phyloP scores from a whole-genome alignment of 2,888 invertebrate species.

The Orthosia incerta region DNA sequence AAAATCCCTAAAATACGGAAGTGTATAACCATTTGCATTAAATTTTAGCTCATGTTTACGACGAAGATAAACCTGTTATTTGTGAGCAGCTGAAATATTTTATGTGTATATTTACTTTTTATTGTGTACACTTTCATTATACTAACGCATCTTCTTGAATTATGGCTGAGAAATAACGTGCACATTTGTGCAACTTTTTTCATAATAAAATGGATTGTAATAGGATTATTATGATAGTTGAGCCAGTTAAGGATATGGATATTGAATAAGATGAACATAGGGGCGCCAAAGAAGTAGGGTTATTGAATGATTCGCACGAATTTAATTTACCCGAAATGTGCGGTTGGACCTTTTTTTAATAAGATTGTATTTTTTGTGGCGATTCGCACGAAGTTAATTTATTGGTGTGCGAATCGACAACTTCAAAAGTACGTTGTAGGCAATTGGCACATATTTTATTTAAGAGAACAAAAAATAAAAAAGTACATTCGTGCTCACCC shows the following conservation, averaged over 20 bases:
- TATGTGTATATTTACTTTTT: conserved; percentile 66
- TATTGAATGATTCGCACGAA: too few relatives aligned
- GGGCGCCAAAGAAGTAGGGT: too few relatives aligned
- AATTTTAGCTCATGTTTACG: conserved; percentile 68
- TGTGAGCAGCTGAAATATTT: conserved; percentile 70
- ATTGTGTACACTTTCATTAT: conserved; percentile 63
- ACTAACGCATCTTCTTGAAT: conserved; percentile 51
- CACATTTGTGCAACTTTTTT: conserved; percentile 43
- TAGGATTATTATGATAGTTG: conserved; percentile 29
- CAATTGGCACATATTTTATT: too few relatives aligned
- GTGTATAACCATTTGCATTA: conserved; percentile 64
- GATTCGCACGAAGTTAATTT: too few relatives aligned
- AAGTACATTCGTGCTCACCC: too few relatives aligned
- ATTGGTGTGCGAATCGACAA: too few relatives aligned
- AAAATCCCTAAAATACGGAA: conserved; percentile 59
- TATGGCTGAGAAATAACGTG: conserved; percentile 36
- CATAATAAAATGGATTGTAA: conserved; percentile 26
- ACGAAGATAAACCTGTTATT: conserved; percentile 69
- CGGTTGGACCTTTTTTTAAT: too few relatives aligned
- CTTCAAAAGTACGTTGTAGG: too few relatives aligned
- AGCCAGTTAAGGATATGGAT: conserved; percentile 4
- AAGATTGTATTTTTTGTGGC: too few relatives aligned
- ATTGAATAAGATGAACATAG: neutral
- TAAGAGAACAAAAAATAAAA: too few relatives aligned
- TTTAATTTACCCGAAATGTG: too few relatives aligned